Conservation (phyloP, 2,113 vertebrate genomes). For the Meleagris gallopavo region DNA sequence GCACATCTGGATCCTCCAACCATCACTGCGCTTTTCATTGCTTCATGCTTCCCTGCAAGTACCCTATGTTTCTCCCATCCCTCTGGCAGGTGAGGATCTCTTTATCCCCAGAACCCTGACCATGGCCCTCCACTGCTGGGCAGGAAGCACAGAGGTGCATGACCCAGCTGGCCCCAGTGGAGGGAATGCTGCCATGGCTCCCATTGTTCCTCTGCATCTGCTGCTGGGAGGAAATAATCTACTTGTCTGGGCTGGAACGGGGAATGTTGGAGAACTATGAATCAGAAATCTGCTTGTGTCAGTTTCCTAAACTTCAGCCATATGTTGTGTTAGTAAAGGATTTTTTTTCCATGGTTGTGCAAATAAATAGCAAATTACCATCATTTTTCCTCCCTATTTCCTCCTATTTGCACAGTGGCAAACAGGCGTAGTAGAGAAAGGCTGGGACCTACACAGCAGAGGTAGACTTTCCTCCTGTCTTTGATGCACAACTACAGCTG, state of each 20-base stretch:
- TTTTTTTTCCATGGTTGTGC: not conserved
- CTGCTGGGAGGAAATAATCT: slow-evolving; percentile 29
- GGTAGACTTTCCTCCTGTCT: accelerated
- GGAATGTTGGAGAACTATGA: not conserved
- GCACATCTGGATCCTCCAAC: not conserved
- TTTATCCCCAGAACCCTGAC: accelerated
- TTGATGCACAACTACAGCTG: not conserved
- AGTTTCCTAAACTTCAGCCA: not conserved
- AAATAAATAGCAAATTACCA: not conserved
- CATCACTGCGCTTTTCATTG: not conserved
- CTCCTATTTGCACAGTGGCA: not conserved
- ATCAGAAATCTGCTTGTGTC: not conserved
- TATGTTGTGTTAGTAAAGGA: not conserved
- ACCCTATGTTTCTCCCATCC: not conserved
- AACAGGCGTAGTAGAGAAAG: not conserved
- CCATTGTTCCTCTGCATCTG: slow-evolving; percentile 25
- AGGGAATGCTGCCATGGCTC: slow-evolving; percentile 37
- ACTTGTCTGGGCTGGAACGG: not conserved
- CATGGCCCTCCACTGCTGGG: not conserved
- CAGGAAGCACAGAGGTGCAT: not conserved
- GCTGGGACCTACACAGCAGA: not conserved
- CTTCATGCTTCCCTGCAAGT: not conserved
- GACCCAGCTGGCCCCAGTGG: not conserved
- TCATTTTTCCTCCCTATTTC: not conserved
- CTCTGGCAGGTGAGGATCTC: not conserved